Evolutionary conservation across 2,113 vertebrate species (phyloP).

Genomic region (Sterna hirundo): DNA sequence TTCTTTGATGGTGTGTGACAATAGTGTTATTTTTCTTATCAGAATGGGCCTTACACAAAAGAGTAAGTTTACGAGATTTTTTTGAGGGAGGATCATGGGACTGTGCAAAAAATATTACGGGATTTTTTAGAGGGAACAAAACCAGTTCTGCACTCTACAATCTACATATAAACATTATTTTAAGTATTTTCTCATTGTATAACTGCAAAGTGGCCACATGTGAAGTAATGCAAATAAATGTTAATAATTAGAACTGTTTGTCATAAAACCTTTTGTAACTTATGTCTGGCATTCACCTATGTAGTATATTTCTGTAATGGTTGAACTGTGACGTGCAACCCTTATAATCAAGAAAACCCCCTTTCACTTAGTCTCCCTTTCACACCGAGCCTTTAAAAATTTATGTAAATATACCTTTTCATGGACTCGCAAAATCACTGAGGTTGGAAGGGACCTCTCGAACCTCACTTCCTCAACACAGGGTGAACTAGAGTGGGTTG

Average conservation of each 20-base stretch:
- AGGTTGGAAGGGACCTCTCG: background rate
- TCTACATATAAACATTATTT: background rate
- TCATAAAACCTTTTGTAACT: background rate
- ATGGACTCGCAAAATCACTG: background rate
- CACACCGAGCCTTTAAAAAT: background rate
- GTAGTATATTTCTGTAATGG: background rate
- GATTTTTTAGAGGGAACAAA: background rate
- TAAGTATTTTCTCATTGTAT: background rate
- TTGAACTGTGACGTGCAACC: background rate
- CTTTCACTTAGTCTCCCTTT: background rate
- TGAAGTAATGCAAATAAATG: background rate
- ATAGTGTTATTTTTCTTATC: background rate
- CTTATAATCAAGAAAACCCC: background rate
- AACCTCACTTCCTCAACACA: background rate
- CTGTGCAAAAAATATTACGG: background rate
- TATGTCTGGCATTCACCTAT: background rate
- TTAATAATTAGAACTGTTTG: background rate
- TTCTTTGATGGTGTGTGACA: background rate
- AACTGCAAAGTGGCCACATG: background rate
- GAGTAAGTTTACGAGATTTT: background rate
- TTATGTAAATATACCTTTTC: background rate
- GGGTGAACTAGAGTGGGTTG: rapidly evolving
- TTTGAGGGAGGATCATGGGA: background rate
- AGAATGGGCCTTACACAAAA: background rate
- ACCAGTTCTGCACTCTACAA: background rate